Evolutionary conservation across 2,113 vertebrate species (phyloP), one percentile per base, ranked within the genome.

Genomic region (Hiodon alosoides): DNA sequence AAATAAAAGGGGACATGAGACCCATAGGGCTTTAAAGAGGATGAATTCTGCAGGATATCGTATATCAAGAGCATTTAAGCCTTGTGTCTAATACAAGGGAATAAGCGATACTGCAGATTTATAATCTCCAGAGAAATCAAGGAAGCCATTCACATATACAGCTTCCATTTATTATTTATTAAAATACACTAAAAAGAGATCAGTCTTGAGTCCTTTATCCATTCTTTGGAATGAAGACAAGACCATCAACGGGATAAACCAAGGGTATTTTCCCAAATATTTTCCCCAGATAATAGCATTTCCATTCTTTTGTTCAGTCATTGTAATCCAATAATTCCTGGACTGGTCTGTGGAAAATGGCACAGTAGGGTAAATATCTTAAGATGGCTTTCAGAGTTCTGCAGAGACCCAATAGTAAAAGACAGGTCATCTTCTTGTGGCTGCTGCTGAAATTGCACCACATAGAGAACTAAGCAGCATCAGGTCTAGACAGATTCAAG

Each of bases 281-380:
- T 66, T 66, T 47, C 64, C 48, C 9, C 16, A 46, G 64, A 48
- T 66, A 66, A 66, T 66, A 46, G 46, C 46, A 66, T 66, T 47
- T 48, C 64, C 7, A 16, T 66, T 47, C 64, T 66, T 66, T 66
- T 17, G 31, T 66, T 66, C 64, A 66, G 31, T 66, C 64, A 66
- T 11, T 47, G 48, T 8, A 17, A 48, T 66, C 64, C 64, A 66
- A 66, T 66, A 66, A 66, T 66, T 47, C 17, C 48, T 46, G 48
- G 64, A 66, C 64, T 47, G 64, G 64, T 17, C 46, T 46, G 31
- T 66, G 64, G 64, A 5, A 46, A 66, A 47, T 2, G 64, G 46
- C 7, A 66, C 64, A 66, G 64, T 11, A 46, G 31, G 6, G 6
- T 47, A 46, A 10, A 66, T 8, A n/a, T 47, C 64, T 66, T 66